Evolutionary conservation across 2,113 vertebrate species (phyloP).

Genomic region (Elephantulus edwardii): DNA sequence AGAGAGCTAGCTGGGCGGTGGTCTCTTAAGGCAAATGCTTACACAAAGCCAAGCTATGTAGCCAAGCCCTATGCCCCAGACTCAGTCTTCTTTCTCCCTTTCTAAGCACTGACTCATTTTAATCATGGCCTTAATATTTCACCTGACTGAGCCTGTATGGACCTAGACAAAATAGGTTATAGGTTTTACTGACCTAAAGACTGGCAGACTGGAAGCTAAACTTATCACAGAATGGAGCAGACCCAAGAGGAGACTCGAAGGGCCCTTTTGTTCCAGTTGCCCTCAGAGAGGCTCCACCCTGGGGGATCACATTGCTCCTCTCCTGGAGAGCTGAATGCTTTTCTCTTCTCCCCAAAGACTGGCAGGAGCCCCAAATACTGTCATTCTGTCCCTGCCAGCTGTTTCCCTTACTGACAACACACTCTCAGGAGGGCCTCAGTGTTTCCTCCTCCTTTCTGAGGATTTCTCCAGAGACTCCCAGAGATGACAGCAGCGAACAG

Average conservation of each 20-base stretch:
- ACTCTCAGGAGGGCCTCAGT: constrained; percentile 9
- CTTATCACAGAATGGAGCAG: background rate
- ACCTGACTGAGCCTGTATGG: constrained; percentile 39
- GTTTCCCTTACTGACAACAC: constrained; percentile 48
- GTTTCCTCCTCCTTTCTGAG: constrained; percentile 24
- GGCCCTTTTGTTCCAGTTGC: constrained; percentile 49
- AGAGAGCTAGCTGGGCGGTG: background rate
- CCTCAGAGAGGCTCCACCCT: constrained; percentile 3
- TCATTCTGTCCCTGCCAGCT: constrained; percentile 54
- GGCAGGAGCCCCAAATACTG: constrained; percentile 1
- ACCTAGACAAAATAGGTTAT: background rate
- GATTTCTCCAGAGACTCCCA: constrained; percentile 45
- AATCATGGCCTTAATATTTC: constrained; percentile 52
- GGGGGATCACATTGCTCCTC: constrained; percentile 15
- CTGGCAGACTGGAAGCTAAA: constrained; percentile 24
- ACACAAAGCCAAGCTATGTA: background rate
- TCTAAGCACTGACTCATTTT: constrained; percentile 22
- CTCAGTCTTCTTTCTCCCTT: background rate
- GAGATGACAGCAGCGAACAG: background rate
- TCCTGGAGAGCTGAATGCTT: constrained; percentile 17
- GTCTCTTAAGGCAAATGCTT: background rate
- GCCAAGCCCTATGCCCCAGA: background rate
- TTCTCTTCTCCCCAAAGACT: constrained; percentile 23
- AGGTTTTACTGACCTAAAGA: constrained; percentile 26
- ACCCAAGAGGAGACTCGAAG: constrained; percentile 20